Base-by-base conservation (phyloP, 1,140 invertebrate genomes). In the Stenopsyche tienmushanensis region DNA sequence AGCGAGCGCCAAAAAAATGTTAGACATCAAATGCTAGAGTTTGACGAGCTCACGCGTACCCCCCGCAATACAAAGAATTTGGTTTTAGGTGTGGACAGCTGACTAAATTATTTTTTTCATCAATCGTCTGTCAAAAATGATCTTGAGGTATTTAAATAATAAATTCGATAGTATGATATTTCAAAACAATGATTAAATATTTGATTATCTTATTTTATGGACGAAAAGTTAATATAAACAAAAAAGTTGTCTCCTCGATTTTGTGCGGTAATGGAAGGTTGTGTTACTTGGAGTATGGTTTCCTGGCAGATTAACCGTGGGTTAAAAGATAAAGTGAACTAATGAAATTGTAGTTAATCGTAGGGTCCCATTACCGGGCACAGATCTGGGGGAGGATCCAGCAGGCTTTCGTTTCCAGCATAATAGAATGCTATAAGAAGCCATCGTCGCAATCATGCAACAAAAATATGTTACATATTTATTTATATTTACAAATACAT, bases 271-370 rank as follows among this genome's bases (percentile, higher is more conserved):
- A 23, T 24, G 25, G 23, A 23, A 5, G 50, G 50, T 25, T 53
- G 17, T 34, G 20, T 50, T 34, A 54, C n/a, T 20, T 18, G 34
- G 53, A 5, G 20, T 57, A 57, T 57, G 34, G 53, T 57, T 60
- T 60, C 57, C 21, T 60, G 44, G 57, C 57, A 47, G 57, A 60
- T 60, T 44, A 57, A 57, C 53, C 53, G 53, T 57, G 57, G 39
- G 42, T 34, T 44, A 24, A 34, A 18, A 44, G 57, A 60, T 60
- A 60, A 58, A 17, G 15, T 13, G 55, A 18, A 34, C 42, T 60
- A 60, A 60, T 60, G 57, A 60, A 60, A 60, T 60, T 60, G 57
- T 60, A 39, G 57, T 60, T 60, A 60, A 60, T 60, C 57, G 57
- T 34, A 60, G 57, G 57, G 57, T 34, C 57, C 57, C 15, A 47